phyloP scores from a whole-genome alignment of 2,113 vertebrate genomes.

The Sciurus niger region DNA sequence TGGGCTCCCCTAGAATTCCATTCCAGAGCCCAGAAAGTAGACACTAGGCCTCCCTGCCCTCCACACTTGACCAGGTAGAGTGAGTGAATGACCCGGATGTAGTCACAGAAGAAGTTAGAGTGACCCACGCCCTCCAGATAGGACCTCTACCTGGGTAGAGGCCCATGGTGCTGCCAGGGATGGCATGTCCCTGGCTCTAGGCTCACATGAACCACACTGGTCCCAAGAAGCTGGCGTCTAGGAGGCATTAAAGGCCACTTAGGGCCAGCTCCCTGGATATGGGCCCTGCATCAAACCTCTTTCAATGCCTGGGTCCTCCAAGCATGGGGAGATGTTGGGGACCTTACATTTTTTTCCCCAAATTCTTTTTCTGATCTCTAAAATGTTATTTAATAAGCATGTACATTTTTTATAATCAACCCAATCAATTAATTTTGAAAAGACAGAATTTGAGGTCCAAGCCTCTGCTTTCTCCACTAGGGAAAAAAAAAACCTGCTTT shows the following conservation, averaged over 20 bases:
- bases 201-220: slow-evolving; percentile 88
- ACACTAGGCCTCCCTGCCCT: neutral
- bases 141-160: slow-evolving; percentile 58
- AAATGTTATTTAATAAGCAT: slow-evolving; percentile 6
- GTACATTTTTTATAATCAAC: neutral
- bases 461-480: neutral
- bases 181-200: slow-evolving; percentile 87
- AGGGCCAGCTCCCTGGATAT: slow-evolving; percentile 55
- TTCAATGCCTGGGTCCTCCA: neutral
- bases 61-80: neutral
- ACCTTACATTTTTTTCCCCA: neutral
- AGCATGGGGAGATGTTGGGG: neutral
- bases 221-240: slow-evolving; percentile 90
- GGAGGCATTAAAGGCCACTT: slow-evolving; percentile 87
- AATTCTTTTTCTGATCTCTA: neutral
- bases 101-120: too few relatives aligned
- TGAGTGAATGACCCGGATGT: neutral
- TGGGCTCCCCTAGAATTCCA: neutral
- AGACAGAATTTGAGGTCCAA: neutral
- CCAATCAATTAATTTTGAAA: neutral
- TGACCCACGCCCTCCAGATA: neutral
- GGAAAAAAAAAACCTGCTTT: neutral
- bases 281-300: neutral
- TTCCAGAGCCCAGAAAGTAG: slow-evolving; percentile 4
- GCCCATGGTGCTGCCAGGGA: slow-evolving; percentile 88